Percentiles rank a stretch among this genome's conserved stretches.
Evolutionary conservation across 1,140 invertebrate species (phyloP).

Genomic region (Danaus melanippus): DNA sequence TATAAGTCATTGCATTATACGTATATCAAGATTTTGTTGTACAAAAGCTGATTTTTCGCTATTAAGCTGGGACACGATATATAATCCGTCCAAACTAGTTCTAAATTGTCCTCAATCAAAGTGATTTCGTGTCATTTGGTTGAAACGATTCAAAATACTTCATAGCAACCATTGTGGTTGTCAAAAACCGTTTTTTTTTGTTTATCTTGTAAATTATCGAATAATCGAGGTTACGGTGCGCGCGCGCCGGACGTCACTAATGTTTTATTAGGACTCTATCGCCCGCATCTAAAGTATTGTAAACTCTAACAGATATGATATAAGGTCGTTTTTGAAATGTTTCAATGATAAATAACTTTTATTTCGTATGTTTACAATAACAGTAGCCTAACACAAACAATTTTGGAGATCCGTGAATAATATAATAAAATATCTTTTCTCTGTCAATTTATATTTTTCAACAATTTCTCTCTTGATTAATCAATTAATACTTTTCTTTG

Average conservation of each 20-base stretch:
- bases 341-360: constrained; percentile 14
- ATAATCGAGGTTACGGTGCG: constrained; percentile 61
- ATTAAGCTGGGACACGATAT: too few species aligned
- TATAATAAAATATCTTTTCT: not conserved
- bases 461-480: too few species aligned
- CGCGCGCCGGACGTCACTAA: constrained; percentile 58
- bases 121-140: too few species aligned
- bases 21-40: too few species aligned
- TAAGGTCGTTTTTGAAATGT: constrained; percentile 24
- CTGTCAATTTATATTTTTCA: too few species aligned
- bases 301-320: constrained; percentile 14
- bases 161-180: constrained; percentile 23
- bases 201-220: constrained; percentile 63
- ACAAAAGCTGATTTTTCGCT: too few species aligned
- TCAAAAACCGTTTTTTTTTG: constrained; percentile 57
- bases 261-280: constrained; percentile 22
- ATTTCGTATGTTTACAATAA: constrained; percentile 51
- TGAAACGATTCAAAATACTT: too few species aligned
- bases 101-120: too few species aligned
- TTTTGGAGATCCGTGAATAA: constrained; percentile 27
- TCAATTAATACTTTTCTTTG: too few species aligned
- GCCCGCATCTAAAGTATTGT: constrained; percentile 4
- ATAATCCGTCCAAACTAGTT: too few species aligned
- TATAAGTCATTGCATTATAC: too few species aligned
- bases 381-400: constrained; percentile 57